Evolutionary conservation across 2,113 vertebrate genomes (phyloP).

Genomic region (Corythornis madagascariensis): DNA sequence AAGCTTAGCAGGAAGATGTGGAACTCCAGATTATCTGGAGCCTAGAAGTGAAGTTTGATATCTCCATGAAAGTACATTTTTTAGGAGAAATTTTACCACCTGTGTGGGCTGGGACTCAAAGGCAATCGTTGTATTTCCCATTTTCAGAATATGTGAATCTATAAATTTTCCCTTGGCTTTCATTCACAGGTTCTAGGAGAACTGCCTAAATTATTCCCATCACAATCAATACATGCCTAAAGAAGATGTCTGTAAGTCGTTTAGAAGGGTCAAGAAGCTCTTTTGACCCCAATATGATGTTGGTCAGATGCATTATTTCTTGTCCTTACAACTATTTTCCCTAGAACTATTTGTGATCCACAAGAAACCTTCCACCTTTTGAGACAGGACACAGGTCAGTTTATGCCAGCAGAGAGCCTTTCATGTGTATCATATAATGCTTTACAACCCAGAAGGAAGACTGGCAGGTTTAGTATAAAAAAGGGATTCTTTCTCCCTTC

Average conservation of each 20-base stretch:
- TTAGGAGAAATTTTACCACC: neutral
- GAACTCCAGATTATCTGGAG: neutral
- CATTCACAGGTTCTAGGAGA: neutral
- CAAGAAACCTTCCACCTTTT: neutral
- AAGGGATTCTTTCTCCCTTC: neutral
- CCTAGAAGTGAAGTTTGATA: neutral
- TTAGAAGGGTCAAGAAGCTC: neutral
- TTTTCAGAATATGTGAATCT: neutral
- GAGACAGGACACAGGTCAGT: neutral
- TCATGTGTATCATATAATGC: neutral
- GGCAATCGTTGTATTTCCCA: neutral
- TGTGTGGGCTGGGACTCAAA: neutral
- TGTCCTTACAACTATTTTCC: neutral
- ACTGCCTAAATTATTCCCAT: neutral
- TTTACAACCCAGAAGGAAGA: neutral
- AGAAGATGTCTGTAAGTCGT: fast-evolving
- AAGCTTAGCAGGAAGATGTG: neutral
- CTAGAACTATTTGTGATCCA: neutral
- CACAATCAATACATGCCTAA: neutral
- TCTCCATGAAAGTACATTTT: neutral
- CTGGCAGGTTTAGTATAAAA: neutral
- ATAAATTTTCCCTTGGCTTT: neutral
- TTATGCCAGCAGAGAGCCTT: neutral
- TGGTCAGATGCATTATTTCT: neutral
- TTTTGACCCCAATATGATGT: neutral